These are phyloP conservation scores for Tapera naevia DNA, from an alignment of 2,797 vertebrate genomes.

Conservation along the genomic window DNA sequence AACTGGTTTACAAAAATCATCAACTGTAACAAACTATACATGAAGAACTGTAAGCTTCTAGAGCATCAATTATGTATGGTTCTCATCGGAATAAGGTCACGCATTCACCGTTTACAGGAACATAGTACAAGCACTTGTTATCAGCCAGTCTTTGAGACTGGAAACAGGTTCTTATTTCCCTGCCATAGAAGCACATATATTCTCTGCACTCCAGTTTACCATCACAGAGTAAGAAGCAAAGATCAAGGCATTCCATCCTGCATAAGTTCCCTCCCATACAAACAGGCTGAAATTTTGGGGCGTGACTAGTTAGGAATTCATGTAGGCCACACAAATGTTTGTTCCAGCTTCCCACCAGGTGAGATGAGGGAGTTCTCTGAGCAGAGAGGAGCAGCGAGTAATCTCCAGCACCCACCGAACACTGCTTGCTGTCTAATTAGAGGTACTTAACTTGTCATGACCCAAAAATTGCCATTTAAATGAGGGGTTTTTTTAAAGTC, in stretches of 20 bases:
- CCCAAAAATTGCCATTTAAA: slow-evolving; percentile 41
- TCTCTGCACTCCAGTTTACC: background rate
- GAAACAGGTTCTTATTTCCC: background rate
- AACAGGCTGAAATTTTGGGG: background rate
- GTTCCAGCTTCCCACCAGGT: background rate
- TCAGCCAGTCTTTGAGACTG: background rate
- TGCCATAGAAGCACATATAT: background rate
- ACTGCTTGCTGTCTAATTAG: slow-evolving; percentile 12
- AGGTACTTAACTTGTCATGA: slow-evolving; percentile 21
- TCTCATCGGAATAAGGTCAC: background rate
- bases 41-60: background rate
- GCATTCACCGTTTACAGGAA: background rate
- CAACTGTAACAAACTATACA: background rate
- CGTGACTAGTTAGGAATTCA: background rate
- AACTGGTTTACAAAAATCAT: background rate
- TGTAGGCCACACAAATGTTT: background rate
- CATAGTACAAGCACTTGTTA: background rate
- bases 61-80: no score
- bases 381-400: background rate
- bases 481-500: slow-evolving; percentile 12
- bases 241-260: background rate
- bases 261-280: background rate
- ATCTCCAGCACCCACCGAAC: background rate
- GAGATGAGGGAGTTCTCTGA: background rate
- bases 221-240: background rate